Percentiles rank a stretch among this genome's conserved stretches.
These are phyloP conservation scores for Hycleus cichorii DNA, from an alignment of 1,140 invertebrate species.

Conservation along the genomic window DNA sequence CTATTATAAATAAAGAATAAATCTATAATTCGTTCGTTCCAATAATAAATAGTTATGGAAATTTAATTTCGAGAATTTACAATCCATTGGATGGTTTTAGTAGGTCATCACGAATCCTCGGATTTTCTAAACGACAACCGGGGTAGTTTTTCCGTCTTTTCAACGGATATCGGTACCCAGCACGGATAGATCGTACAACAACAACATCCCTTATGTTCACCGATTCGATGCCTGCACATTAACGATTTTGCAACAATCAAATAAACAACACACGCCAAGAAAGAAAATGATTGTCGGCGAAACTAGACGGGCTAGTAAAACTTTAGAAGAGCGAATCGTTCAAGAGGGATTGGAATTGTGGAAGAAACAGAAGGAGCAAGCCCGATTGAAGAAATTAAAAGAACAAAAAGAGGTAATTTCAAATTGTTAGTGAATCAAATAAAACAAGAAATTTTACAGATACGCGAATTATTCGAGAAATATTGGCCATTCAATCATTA, in stretches of 20 bases:
- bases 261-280: background rate
- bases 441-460: slow-evolving; percentile 31
- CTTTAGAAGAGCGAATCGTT: slow-evolving; percentile 22
- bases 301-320: slow-evolving; percentile 15
- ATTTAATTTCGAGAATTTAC: too few species aligned
- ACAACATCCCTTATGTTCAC: slow-evolving; percentile 1
- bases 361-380: slow-evolving; percentile 28
- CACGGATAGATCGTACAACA: slow-evolving; percentile 9
- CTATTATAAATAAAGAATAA: too few species aligned
- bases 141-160: slow-evolving; percentile 1
- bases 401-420: slow-evolving; percentile 32
- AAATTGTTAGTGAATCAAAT: background rate
- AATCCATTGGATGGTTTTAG: background rate
- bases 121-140: slow-evolving; percentile 7
- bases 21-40: too few species aligned
- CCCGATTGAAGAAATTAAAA: slow-evolving; percentile 23
- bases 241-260: slow-evolving; percentile 8
- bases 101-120: slow-evolving; percentile 7
- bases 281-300: slow-evolving; percentile 1
- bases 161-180: slow-evolving; percentile 9
- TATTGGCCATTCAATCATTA: slow-evolving; percentile 45
- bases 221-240: background rate
- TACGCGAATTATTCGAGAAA: slow-evolving; percentile 42
- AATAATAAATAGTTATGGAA: too few species aligned
- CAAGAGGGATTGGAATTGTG: slow-evolving; percentile 27